Base-by-base conservation (phyloP, 92 coral and sea anemone species). In the Actinernus sp. region DNA sequence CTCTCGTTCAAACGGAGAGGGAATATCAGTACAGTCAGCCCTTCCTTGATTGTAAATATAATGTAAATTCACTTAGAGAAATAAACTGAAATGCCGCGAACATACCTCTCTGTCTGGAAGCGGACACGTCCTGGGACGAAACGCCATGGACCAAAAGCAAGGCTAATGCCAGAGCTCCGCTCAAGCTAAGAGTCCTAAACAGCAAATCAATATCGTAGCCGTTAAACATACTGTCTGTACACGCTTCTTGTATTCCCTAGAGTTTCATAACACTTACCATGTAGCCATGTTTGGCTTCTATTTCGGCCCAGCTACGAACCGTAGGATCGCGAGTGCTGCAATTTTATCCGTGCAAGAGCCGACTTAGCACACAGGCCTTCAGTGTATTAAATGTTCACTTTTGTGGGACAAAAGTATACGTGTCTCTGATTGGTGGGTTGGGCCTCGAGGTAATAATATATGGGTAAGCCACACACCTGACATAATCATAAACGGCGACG, bases 291-390 rank as follows among this genome's bases (percentile, higher is more conserved):
- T 77, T 81, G 92, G 86, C 96, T 78, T 74, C 74, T 63, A 77
- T 81, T 85, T 81, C 92, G 83, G 89, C 97, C 97, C 97, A 81
- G 92, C 86, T 86, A 86, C 89, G 86, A 72, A 61, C 88, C 78
- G 78, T 66, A 26, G 48, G 76, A 30, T 68, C 74, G 79, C 84
- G 65, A 71, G 65, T 73, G 83, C 97, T 86, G 87, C 89, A 85
- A 90, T 85, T 65, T 53, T 81, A 86, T 81, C 82, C 85, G 88
- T 76, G 79, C 65, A 61, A 72, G 78, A 65, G 60, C 78, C 73
- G 69, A 80, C 81, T 67, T 64, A 60, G 77, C 85, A 88, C 84
- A 90, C 89, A 76, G 92, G 58, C 39, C 88, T n/a, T 81, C 82
- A 81, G 86, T 85, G 69, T 77, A 47, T 79, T 56, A 57, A 65